A percentile compares a stretch with the other conserved stretches of the same genome.
phyloP scores from a whole-genome alignment of 2,113 vertebrate species.

The Alouatta palliata region DNA sequence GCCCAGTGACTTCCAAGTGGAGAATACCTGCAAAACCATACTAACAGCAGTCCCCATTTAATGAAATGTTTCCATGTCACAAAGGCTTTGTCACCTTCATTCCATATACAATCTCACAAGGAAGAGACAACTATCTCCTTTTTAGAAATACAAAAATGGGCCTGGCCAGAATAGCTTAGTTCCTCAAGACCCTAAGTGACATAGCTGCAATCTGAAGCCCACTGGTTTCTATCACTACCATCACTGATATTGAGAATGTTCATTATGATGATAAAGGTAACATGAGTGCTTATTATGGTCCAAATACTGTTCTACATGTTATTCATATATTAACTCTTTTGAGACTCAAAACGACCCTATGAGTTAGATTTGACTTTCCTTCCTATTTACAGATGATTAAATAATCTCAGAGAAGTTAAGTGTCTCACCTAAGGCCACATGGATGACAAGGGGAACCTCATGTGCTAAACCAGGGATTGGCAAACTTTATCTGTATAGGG shows the following conservation, averaged over 20 bases:
- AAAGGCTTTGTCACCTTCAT: slow-evolving; percentile 2
- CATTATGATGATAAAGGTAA: background rate
- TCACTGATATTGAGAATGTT: background rate
- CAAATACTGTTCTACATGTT: background rate
- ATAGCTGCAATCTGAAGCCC: background rate
- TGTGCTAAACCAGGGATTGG: background rate
- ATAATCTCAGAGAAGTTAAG: background rate
- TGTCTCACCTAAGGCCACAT: background rate
- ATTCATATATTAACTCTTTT: background rate
- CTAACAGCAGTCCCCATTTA: background rate
- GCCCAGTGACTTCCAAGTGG: background rate
- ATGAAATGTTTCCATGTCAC: background rate
- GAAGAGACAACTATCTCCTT: background rate
- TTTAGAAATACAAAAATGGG: background rate
- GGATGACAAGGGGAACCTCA: slow-evolving; percentile 10
- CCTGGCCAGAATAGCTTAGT: background rate
- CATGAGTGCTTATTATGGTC: background rate
- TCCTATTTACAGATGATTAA: background rate
- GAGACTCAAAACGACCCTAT: background rate
- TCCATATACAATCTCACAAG: background rate
- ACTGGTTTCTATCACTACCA: background rate
- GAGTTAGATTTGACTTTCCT: background rate
- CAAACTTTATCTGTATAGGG: background rate
- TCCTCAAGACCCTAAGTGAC: background rate
- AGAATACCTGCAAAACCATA: background rate